A percentile compares a stretch with the other conserved stretches of the same genome.
Conservation (phyloP, 2,113 vertebrate genomes). For the Piprites chloris region DNA sequence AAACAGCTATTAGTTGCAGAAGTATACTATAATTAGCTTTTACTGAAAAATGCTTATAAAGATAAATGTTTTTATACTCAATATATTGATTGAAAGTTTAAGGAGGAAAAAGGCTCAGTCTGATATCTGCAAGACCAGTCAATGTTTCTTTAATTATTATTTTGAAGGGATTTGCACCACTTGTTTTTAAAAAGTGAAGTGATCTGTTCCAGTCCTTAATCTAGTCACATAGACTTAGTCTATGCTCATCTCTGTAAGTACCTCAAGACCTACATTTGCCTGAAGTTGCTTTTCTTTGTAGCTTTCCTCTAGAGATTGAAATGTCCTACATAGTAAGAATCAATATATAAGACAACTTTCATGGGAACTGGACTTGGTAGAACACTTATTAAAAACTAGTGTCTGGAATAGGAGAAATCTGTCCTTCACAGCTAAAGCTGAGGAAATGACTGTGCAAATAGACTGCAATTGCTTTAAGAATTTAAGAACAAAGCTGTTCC, state of each 20-base stretch:
- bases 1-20: not conserved
- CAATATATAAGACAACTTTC: not conserved
- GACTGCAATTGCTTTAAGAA: not conserved
- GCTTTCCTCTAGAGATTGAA: not conserved
- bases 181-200: not conserved
- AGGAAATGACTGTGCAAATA: not conserved
- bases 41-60: conserved; percentile 8
- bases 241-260: not conserved
- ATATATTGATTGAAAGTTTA: not conserved
- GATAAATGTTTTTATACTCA: conserved; percentile 20
- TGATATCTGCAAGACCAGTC: not conserved
- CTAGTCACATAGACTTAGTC: not conserved
- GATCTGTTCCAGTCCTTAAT: not conserved
- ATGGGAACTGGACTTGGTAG: not conserved
- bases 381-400: not conserved
- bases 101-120: not conserved
- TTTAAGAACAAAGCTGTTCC: not conserved
- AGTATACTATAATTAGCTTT: not conserved
- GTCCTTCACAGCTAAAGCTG: not conserved
- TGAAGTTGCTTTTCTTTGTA: not conserved
- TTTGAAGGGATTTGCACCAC: not conserved
- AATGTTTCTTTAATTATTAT: not conserved
- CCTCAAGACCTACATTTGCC: not conserved
- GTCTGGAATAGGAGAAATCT: not conserved
- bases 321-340: not conserved